Evolutionary conservation across 2,888 invertebrate genomes (phyloP).

Genomic region (Diadromus collaris): DNA sequence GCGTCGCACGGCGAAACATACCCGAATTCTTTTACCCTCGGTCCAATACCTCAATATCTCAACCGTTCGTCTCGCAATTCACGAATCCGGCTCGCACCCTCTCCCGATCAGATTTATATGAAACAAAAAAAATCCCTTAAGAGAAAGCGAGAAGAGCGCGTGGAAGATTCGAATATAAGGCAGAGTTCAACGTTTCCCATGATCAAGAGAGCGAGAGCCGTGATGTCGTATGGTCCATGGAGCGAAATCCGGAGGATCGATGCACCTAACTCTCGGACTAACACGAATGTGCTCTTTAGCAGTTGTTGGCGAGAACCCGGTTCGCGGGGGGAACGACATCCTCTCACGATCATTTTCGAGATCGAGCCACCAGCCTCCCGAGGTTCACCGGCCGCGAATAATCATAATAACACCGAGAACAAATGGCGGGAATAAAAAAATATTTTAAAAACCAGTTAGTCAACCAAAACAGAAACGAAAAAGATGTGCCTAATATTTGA

Average conservation of each 20-base stretch:
- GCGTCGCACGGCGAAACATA: slow-evolving; percentile 60
- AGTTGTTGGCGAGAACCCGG: slow-evolving; percentile 56
- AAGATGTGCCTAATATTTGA: slow-evolving; percentile 22
- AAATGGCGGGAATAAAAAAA: slow-evolving; percentile 25
- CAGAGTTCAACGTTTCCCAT: slow-evolving; percentile 40
- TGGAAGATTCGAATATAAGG: slow-evolving; percentile 54
- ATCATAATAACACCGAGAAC: slow-evolving; percentile 45
- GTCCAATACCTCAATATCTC: slow-evolving; percentile 56
- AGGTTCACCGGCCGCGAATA: slow-evolving; percentile 40
- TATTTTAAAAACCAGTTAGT: slow-evolving; percentile 21
- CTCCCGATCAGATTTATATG: slow-evolving; percentile 28
- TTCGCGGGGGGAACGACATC: slow-evolving; percentile 58
- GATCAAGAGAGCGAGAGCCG: slow-evolving; percentile 48
- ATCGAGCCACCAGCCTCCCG: slow-evolving; percentile 29
- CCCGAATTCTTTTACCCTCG: slow-evolving; percentile 63
- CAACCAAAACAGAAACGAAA: no score
- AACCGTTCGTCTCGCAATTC: slow-evolving; percentile 54
- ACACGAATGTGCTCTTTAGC: slow-evolving; percentile 64
- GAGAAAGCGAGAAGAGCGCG: slow-evolving; percentile 30
- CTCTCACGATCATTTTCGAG: slow-evolving; percentile 62
- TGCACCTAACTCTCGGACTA: slow-evolving; percentile 62
- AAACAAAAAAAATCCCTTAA: not conserved
- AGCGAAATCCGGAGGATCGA: slow-evolving; percentile 56
- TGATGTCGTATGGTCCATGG: slow-evolving; percentile 31
- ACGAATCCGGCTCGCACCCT: slow-evolving; percentile 13